phyloP scores from a whole-genome alignment of 2,888 invertebrate species.

The Sarcophaga subvicina region DNA sequence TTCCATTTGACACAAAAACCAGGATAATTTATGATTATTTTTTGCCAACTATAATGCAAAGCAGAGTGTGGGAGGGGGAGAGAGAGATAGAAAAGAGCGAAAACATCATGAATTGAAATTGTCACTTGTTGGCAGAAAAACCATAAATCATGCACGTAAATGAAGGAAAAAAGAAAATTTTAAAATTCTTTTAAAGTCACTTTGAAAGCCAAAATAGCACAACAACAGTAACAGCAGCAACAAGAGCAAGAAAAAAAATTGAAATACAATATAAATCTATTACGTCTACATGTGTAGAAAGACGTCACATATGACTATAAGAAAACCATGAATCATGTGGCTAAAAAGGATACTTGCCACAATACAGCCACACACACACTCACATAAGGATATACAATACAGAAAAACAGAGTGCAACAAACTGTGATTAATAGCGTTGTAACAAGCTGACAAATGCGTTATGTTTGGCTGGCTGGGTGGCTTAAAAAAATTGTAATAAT shows the following conservation, averaged over 20 bases:
- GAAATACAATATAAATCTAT: conserved; percentile 64
- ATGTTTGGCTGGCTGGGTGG: conserved; percentile 43
- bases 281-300: conserved; percentile 63
- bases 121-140: conserved; percentile 67
- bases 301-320: conserved; percentile 63
- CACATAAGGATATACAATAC: neutral
- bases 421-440: conserved; percentile 70
- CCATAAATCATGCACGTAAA: conserved; percentile 68
- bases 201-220: conserved; percentile 38
- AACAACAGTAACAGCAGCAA: neutral
- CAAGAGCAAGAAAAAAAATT: conserved; percentile 38
- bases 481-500: conserved; percentile 28
- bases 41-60: conserved; percentile 39
- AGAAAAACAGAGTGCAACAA: conserved; percentile 67
- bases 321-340: conserved; percentile 66
- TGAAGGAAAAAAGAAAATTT: conserved; percentile 45
- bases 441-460: conserved; percentile 69
- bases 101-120: conserved; percentile 69
- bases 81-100: neutral
- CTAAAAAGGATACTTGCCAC: neutral
- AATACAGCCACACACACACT: neutral
- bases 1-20: conserved; percentile 63
- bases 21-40: conserved; percentile 72
- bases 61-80: neutral
- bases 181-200: conserved; percentile 51